Conservation (phyloP, 2,888 invertebrate genomes). For the Agrotis segetum region DNA sequence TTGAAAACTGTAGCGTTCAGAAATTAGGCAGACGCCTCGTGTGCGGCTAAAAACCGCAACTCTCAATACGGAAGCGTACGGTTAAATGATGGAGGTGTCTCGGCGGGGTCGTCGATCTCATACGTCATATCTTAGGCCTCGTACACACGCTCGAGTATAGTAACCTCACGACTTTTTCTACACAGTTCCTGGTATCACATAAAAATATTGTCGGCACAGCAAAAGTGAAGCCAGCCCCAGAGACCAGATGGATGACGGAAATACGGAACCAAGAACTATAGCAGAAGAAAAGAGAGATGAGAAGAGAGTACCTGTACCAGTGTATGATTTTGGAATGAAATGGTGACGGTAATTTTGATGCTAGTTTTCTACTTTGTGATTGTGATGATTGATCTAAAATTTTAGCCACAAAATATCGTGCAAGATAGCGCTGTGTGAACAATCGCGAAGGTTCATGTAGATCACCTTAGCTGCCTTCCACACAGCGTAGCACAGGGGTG, state of each 20-base stretch:
- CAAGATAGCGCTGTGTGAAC: slow-evolving; percentile 1
- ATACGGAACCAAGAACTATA: too few relatives aligned
- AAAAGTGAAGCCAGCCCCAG: too few relatives aligned
- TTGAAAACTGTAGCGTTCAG: slow-evolving; percentile 49
- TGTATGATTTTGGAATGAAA: background rate
- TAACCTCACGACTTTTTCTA: background rate
- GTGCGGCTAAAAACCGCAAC: slow-evolving; percentile 69
- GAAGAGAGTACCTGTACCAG: too few relatives aligned
- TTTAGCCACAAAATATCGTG: background rate
- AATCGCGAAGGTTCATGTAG: slow-evolving; percentile 33
- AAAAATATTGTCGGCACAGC: too few relatives aligned
- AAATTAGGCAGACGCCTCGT: slow-evolving; percentile 55
- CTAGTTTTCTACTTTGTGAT: background rate
- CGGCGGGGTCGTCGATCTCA: slow-evolving; percentile 73
- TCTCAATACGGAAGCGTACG: slow-evolving; percentile 69
- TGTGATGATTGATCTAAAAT: too few relatives aligned
- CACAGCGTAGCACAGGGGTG: slow-evolving; percentile 12
- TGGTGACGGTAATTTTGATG: background rate
- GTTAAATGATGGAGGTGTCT: slow-evolving; percentile 78
- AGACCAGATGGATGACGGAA: too few relatives aligned
- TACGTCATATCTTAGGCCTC: slow-evolving; percentile 70
- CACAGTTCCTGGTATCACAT: too few relatives aligned
- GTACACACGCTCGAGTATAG: background rate
- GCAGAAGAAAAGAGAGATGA: too few relatives aligned
- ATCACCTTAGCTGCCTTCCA: too few relatives aligned